Evolutionary conservation across 2,797 vertebrate species (phyloP), one percentile per base, ranked within the genome.

Genomic region (Gephyroberyx darwinii): DNA sequence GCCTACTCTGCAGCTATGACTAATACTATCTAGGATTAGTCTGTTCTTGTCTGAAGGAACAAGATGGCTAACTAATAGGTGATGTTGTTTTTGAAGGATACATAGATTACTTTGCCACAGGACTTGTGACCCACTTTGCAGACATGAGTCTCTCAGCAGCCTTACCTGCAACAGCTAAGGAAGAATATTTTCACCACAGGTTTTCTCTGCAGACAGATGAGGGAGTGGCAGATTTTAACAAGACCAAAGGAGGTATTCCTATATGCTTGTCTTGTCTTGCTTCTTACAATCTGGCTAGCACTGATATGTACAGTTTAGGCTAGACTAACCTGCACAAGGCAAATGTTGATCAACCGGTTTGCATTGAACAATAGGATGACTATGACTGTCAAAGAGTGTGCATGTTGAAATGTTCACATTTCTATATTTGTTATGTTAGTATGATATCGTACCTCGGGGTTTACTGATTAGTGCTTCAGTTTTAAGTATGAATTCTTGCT

Each of bases 261-360:
- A 37, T 79, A 85, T 90, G 87, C 91, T 80, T 93, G 89, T 85
- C 76, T 82, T 70, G 83, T 92, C 90, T 90, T 90, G 89, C 88
- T 88, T 58, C 1, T 53, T 64, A 68, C 65, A 35, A 65, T 72
- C 84, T 63, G 55, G 17, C 73, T 77, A 14, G 54, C 8, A 4
- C 70, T 66, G 60, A 78, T 73, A 43, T 69, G 33, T 67, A 55
- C 56, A 71, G 48, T 81, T 80, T 22, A 86, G 47, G 61, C 52
- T 7, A 1, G 2, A 48, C 22, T 45, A 57, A 65, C 53, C 83
- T 77, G 20, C 50, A 66, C 20, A 26, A 82, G 52, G 56, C 12
- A 41, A 61, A 61, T 65, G 72, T 48, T 52, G 78, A 76, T 70
- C 19, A 74, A 50, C 80, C 5, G 7, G 45, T 87, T 79, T 78